phyloP scores from a whole-genome alignment of 2,888 invertebrate species.

The Julus scandinavius region DNA sequence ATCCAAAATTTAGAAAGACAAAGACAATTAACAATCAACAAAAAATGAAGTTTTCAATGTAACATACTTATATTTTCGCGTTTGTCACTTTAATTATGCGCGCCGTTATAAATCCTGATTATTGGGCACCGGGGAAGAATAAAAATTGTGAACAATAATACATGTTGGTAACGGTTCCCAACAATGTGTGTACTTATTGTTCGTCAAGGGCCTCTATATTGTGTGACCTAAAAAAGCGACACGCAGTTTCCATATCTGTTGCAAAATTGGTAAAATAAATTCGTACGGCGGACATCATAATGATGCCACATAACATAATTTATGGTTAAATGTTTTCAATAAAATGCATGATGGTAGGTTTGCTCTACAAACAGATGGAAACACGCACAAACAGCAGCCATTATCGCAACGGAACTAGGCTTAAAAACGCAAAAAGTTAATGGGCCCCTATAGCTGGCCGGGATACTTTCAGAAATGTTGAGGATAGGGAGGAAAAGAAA shows the following conservation, averaged over 20 bases:
- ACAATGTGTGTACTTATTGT: neutral
- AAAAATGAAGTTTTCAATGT: too few relatives aligned
- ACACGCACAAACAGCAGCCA: slow-evolving; percentile 4
- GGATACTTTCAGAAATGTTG: neutral
- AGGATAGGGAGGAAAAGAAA: neutral
- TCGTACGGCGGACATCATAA: neutral
- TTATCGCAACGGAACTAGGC: neutral
- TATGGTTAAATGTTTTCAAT: slow-evolving; percentile 33
- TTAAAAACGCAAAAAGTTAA: neutral
- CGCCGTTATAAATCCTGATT: too few relatives aligned
- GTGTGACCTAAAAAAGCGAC: neutral
- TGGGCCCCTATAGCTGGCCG: slow-evolving; percentile 6
- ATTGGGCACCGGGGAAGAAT: too few relatives aligned
- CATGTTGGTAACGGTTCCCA: neutral
- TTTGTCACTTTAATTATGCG: too few relatives aligned
- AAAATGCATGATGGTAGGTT: slow-evolving; percentile 15
- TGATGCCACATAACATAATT: slow-evolving; percentile 15
- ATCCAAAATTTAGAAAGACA: too few relatives aligned
- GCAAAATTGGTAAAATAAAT: neutral
- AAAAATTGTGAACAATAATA: neutral
- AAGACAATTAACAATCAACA: too few relatives aligned
- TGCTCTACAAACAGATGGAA: neutral
- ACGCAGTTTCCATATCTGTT: slow-evolving; percentile 6
- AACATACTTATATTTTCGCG: too few relatives aligned
- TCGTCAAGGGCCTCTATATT: neutral